Conservation (phyloP, 1,140 invertebrate species). For the Mamestra configurata region DNA sequence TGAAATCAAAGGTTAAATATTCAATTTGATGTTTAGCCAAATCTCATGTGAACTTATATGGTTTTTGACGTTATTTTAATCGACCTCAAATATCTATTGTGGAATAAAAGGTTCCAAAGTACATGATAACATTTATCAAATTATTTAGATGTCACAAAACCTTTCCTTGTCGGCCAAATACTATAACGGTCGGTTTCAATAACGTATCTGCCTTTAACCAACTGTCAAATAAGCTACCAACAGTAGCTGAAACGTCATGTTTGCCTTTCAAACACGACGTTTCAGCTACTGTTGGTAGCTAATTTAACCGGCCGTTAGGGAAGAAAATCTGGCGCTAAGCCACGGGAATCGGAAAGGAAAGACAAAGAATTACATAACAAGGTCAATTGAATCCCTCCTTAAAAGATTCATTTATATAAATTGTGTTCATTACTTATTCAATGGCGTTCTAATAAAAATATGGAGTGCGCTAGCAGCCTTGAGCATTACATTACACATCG, state of each 20-base stretch:
- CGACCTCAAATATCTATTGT: not conserved
- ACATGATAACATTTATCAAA: too few species aligned
- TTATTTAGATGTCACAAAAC: too few species aligned
- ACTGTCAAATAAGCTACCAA: too few species aligned
- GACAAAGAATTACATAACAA: constrained; percentile 5
- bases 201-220: too few species aligned
- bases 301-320: too few species aligned
- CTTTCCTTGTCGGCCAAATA: too few species aligned
- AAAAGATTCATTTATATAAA: constrained; percentile 26
- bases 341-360: not conserved
- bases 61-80: not conserved
- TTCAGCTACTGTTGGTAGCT: too few species aligned
- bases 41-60: not conserved
- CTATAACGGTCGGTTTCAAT: too few species aligned
- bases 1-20: not conserved
- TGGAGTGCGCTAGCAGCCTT: not conserved
- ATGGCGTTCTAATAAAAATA: constrained; percentile 5
- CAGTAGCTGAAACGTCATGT: too few species aligned
- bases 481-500: not conserved
- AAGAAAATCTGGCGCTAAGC: not conserved
- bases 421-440: constrained; percentile 21
- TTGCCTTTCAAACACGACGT: too few species aligned
- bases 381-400: constrained; percentile 9
- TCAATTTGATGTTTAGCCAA: not conserved
- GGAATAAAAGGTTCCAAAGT: too few species aligned